Evolutionary conservation across 2,797 vertebrate species (phyloP), one percentile per base, ranked within the genome.

Genomic region (Enteromius viviparus): DNA sequence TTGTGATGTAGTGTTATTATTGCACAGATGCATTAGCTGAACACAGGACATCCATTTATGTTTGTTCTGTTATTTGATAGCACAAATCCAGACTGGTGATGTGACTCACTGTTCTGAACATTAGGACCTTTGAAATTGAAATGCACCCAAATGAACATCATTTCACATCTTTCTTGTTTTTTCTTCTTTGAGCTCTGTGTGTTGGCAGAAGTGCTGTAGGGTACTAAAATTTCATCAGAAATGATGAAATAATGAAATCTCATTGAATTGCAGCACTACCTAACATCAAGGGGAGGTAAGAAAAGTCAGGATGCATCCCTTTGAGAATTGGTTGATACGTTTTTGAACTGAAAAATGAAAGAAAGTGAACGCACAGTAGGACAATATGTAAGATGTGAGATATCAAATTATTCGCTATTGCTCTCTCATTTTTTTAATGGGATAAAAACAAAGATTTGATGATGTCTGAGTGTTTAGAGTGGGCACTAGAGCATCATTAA

Each of bases 91-190:
- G 32, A 66, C 29, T 8, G 26, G 47, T 40, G 29, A 21, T 55
- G 32, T 76, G 74, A 60, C 74, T 76, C 34, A 58, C 32, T 40
- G 32, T 76, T 37, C 74, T 58, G 74, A 76, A 60, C 53, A 60
- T 2, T 76, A 53, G 34, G 34, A 26, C 4, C 53, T 60, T 58
- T 40, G 14, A 60, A 76, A 60, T 42, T 60, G 53, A 76, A 76
- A 76, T 76, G 34, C n/a, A 26, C 14, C 74, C 74, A 76, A 58
- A 76, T 60, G 34, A 76, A 60, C 53, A 76, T 76, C 74, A 42
- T 58, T 58, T 42, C 53, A 23, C 21, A 26, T 76, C 51, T 75
- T 40, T 40, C 34, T 5, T 32, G 34, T 1, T 11, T 10, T 29
- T 15, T 3, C 72, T 32, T 11, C 29, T n/a, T 4, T 0, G 32